Conservation (phyloP, 2,888 invertebrate genomes). For the Eupeodes luniger region DNA sequence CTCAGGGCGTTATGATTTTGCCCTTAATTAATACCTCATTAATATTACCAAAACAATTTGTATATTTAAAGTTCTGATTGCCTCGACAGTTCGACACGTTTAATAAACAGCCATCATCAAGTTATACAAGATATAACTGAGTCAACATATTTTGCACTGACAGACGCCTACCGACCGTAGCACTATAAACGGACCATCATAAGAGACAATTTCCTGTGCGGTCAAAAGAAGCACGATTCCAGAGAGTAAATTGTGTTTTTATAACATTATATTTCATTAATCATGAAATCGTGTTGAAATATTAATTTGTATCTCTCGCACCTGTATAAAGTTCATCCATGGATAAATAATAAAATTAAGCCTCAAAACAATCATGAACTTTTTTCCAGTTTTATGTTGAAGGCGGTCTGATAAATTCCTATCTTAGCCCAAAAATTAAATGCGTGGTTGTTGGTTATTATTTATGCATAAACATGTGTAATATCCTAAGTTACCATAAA, state of each 20-base stretch:
- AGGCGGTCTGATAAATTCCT: conserved; percentile 1
- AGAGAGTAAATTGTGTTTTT: conserved; percentile 16
- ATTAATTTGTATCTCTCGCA: conserved; percentile 20
- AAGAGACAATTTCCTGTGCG: conserved; percentile 20
- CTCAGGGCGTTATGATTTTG: neutral
- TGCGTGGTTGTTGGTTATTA: neutral
- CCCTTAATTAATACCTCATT: neutral
- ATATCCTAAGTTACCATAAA: neutral
- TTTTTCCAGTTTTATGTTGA: neutral
- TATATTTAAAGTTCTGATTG: neutral
- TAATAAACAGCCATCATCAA: too few species aligned
- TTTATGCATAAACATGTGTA: neutral
- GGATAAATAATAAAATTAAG: neutral
- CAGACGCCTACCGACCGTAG: neutral
- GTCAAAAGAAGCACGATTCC: conserved; percentile 7
- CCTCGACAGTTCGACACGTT: too few species aligned
- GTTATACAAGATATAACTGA: neutral
- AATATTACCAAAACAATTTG: neutral
- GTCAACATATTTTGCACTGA: neutral
- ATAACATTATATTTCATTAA: conserved; percentile 15
- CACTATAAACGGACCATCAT: neutral
- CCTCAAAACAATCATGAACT: neutral
- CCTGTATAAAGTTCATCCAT: neutral
- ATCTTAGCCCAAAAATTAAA: neutral
- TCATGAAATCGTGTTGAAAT: conserved; percentile 9